A percentile compares a stretch with the other conserved stretches of the same genome.
Conservation (phyloP, 2,888 invertebrate species). For the Fragum fragum region DNA sequence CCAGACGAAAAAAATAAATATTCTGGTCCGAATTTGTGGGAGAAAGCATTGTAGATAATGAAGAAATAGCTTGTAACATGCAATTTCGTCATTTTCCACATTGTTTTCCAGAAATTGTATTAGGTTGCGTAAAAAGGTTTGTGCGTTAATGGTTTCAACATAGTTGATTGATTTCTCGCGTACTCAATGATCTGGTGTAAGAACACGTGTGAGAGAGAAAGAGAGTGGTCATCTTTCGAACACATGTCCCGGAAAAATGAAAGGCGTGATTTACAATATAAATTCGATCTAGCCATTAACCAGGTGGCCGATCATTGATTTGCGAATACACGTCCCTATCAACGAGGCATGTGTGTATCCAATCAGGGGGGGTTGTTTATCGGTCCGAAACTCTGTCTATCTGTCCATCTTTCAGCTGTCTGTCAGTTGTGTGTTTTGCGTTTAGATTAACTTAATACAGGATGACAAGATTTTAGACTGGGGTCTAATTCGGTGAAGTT, state of each 20-base stretch:
- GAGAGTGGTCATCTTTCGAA: conserved; percentile 16
- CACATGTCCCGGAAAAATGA: conserved; percentile 14
- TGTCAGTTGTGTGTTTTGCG: too few relatives aligned
- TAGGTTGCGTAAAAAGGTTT: not conserved
- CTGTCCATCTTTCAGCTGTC: not conserved
- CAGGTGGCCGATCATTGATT: conserved; percentile 2
- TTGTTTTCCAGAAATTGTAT: not conserved
- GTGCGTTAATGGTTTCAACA: not conserved
- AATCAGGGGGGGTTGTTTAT: not conserved
- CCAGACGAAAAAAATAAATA: too few relatives aligned
- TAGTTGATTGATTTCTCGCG: not conserved
- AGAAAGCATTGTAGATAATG: too few relatives aligned
- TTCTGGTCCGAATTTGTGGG: too few relatives aligned
- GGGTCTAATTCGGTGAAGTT: too few relatives aligned
- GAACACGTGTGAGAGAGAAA: not conserved
- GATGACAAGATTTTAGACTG: too few relatives aligned
- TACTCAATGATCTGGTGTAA: not conserved
- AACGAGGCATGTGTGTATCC: not conserved
- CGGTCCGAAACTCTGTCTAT: not conserved
- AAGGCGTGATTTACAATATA: conserved; percentile 14
- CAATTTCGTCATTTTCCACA: too few relatives aligned
- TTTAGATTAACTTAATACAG: too few relatives aligned
- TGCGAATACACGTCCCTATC: conserved; percentile 21
- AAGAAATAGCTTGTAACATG: too few relatives aligned
- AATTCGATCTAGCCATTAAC: conserved; percentile 19